Evolutionary conservation across 2,797 vertebrate species (phyloP).

Genomic region (Muraenolepis orangiensis): DNA sequence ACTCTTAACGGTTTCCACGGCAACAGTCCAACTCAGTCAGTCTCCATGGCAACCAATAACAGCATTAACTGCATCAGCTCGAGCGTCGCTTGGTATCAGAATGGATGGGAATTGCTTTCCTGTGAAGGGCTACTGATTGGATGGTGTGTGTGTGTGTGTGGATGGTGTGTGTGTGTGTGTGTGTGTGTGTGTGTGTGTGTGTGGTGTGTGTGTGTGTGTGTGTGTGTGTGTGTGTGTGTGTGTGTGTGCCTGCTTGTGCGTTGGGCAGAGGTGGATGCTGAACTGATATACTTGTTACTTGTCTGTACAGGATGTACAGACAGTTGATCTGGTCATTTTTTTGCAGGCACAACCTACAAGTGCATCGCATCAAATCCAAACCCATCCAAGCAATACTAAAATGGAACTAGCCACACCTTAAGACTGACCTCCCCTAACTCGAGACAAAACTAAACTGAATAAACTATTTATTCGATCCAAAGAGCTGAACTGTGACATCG

Average conservation of each 20-base stretch:
- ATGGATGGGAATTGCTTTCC: constrained; percentile 26
- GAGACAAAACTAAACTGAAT: background rate
- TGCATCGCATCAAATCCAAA: background rate
- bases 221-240: background rate
- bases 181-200: background rate
- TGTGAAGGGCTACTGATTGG: constrained; percentile 31
- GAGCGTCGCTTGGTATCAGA: constrained; percentile 55
- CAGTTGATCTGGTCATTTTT: background rate
- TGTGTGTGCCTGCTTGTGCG: background rate
- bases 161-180: background rate
- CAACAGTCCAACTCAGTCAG: constrained; percentile 73
- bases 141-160: constrained; percentile 4
- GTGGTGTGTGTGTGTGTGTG: background rate
- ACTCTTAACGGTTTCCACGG: constrained; percentile 71
- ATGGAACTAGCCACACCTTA: background rate
- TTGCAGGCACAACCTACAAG: background rate
- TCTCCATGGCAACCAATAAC: constrained; percentile 78
- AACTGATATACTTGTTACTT: background rate
- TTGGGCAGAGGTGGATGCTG: background rate
- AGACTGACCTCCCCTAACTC: background rate
- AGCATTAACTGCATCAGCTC: constrained; percentile 68
- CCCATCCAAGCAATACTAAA: background rate
- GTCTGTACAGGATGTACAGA: background rate
- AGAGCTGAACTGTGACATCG: background rate
- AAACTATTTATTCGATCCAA: background rate